Percentiles rank a stretch among this genome's conserved stretches.
Conservation (phyloP, 2,888 invertebrate genomes). For the Acleris sparsana region DNA sequence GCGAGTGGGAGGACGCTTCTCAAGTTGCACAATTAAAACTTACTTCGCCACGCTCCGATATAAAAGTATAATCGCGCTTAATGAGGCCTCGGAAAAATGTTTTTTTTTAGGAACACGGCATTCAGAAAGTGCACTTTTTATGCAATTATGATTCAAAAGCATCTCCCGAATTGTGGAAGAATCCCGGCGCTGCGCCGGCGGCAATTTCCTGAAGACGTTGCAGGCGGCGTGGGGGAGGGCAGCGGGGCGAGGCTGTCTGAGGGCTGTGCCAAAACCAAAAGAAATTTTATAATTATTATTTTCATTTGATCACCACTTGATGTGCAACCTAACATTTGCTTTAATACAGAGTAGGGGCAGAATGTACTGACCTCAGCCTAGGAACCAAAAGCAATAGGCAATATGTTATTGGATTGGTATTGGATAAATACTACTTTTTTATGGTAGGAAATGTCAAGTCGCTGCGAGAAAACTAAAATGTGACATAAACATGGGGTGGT, state of each 20-base stretch:
- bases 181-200: conserved; percentile 5
- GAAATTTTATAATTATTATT: too few species aligned
- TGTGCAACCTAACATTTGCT: too few species aligned
- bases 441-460: too few species aligned
- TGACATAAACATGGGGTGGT: too few species aligned
- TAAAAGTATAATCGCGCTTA: conserved; percentile 6
- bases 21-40: conserved; percentile 55
- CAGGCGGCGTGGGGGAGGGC: conserved; percentile 2
- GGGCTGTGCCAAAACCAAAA: neutral
- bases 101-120: conserved; percentile 26
- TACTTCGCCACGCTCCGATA: conserved; percentile 35
- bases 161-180: conserved; percentile 26
- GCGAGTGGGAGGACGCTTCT: conserved; percentile 47
- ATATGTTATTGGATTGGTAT: too few species aligned
- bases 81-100: conserved; percentile 18
- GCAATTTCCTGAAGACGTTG: conserved; percentile 49
- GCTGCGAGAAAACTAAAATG: too few species aligned
- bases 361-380: too few species aligned
- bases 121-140: conserved; percentile 32
- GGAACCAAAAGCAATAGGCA: too few species aligned
- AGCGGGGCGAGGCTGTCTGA: neutral
- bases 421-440: too few species aligned
- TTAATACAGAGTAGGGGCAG: too few species aligned
- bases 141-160: conserved; percentile 32
- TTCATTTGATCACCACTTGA: too few species aligned